Base-by-base conservation (phyloP, 2,797 vertebrate species). In the Ispidina lecontei region DNA sequence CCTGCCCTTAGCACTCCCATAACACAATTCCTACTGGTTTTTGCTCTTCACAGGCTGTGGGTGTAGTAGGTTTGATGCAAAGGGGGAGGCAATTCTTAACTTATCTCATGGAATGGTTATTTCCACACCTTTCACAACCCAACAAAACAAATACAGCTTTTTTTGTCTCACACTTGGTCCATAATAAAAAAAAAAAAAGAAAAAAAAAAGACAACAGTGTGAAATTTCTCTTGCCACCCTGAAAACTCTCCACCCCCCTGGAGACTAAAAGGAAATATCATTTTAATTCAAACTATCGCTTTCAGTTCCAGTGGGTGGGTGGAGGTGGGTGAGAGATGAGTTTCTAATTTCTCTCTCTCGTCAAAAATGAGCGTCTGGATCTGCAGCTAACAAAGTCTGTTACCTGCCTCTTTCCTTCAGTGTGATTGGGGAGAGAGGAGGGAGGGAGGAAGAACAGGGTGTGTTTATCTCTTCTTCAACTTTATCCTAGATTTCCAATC, bases 221-320 rank as follows among this genome's bases (percentile, higher is more conserved):
- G 80, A 92, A 93, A 89, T 91, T 73, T 35, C 23, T 87, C 54
- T 86, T 78, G 44, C 75, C 60, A 72, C 56, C 62, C 86, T 17
- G 41, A 71, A 84, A 94, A 77, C 37, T 83, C 73, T 70, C 52
- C 69, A 51, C 70, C 52, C 55, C 44, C 55, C 29, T 7, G n/a
- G 39, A 80, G 71, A 72, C 86, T 70, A 59, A 83, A 87, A 84
- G 74, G 86, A 95, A 96, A 64, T 91, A 80, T 94, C 90, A 91
- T 90, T 94, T 94, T 94, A 92, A 94, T 94, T 92, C 75, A 62
- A 94, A 90, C 71, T 94, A 90, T 94, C 21, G 0, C 76, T 95
- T 95, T 94, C 85, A 93, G 41, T 79, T 83, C 39, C 44, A 47
- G 49, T 64, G 69, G 72, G 91, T 89, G 91, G 84, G 59, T 87